Evolutionary conservation across 1,140 invertebrate species (phyloP).

Genomic region (Solenopsis invicta): DNA sequence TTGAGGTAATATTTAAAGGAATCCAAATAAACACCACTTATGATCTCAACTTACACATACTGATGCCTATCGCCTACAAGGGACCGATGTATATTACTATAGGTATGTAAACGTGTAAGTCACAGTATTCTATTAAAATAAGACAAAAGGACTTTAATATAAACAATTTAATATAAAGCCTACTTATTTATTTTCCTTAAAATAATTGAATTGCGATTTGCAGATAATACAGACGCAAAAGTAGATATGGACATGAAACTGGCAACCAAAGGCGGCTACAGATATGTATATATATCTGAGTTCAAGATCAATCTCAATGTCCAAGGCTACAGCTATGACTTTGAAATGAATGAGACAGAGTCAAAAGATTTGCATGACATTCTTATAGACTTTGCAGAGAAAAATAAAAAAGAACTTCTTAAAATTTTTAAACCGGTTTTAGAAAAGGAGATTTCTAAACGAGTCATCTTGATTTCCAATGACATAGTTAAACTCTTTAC

Average conservation of each 20-base stretch:
- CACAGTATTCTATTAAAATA: not conserved
- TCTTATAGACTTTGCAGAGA: conserved; percentile 46
- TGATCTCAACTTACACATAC: conserved; percentile 87
- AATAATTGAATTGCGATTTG: conserved; percentile 35
- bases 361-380: conserved; percentile 61
- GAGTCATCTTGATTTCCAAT: conserved; percentile 75
- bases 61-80: conserved; percentile 81
- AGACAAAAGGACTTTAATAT: not conserved
- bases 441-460: conserved; percentile 78
- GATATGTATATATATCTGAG: conserved; percentile 74
- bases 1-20: conserved; percentile 85
- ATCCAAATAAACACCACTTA: conserved; percentile 88
- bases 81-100: conserved; percentile 76
- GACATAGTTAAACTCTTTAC: conserved; percentile 81
- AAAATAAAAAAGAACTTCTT: conserved; percentile 77
- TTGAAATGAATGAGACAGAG: conserved; percentile 63
- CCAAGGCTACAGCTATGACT: conserved; percentile 72
- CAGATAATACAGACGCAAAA: conserved; percentile 75
- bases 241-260: conserved; percentile 38
- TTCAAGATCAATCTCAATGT: conserved; percentile 78
- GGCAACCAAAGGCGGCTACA: conserved; percentile 57
- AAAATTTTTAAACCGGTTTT: conserved; percentile 75
- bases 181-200: too few relatives aligned
- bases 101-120: conserved; percentile 3
- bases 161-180: not conserved